Evolutionary conservation across 2,888 invertebrate genomes (phyloP), one percentile per base, ranked within the genome.

Genomic region (Aphelenchoides bicaudatus): DNA sequence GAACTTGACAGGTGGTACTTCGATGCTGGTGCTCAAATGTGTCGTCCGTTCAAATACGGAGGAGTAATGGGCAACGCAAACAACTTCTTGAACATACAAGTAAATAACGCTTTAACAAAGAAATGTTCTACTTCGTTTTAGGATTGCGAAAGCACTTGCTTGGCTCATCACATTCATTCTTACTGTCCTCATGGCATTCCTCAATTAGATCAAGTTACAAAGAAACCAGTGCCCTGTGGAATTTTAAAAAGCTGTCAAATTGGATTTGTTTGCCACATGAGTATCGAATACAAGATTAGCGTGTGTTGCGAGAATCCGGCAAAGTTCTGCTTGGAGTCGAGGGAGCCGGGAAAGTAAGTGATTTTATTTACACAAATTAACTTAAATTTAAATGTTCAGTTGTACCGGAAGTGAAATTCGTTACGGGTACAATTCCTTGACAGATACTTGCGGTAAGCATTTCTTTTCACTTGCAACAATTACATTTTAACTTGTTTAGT

Each of bases 291-390:
- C 63, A 70, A 71, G 29, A 72, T 73, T 3, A 69, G 71, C 3
- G 63, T 76, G 23, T 76, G 76, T 43, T 76, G 76, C 49, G 71
- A 76, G 66, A 73, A 76, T 47, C 76, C 76, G 8, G 67, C 74
- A 50, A 70, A 74, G 52, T 76, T 76, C 63, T 76, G 76, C 52
- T 59, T 71, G 1, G 68, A 74, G 1, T 67, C 75, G 1, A 66
- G 76, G 10, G 76, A 76, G 19, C 65, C 71, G 0, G 76, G 76
- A 50, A 73, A 72, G n/a, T n/a, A n/a, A n/a, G n/a, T n/a, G n/a
- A n/a, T n/a, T n/a, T n/a, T n/a, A n/a, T n/a, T n/a, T n/a, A n/a
- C n/a, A n/a, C n/a, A n/a, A n/a, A n/a, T n/a, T n/a, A n/a, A n/a
- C n/a, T n/a, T n/a, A n/a, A n/a, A n/a, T n/a, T n/a, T n/a, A n/a